Conservation (phyloP, 2,113 vertebrate genomes). For the Serinus canaria region DNA sequence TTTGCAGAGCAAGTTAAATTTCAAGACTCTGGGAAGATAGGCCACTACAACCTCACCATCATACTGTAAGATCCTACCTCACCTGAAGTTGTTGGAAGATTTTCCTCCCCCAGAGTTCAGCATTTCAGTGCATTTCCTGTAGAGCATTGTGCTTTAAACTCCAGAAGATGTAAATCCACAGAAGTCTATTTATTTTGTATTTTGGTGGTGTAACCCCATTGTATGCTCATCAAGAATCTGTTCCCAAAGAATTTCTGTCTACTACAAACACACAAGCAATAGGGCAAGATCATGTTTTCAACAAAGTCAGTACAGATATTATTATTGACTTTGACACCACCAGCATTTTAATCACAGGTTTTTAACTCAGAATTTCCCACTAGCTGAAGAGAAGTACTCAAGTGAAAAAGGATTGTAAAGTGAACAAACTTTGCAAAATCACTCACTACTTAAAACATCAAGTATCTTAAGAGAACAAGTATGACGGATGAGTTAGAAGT, state of each 20-base stretch:
- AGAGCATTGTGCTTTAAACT: not conserved
- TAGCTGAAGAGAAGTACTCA: not conserved
- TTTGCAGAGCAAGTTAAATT: not conserved
- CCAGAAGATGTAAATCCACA: not conserved
- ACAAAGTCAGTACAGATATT: not conserved
- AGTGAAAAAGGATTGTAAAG: not conserved
- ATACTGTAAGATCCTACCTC: fast-evolving
- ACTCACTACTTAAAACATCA: not conserved
- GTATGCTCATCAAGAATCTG: not conserved
- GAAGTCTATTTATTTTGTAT: not conserved
- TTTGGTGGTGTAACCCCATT: not conserved
- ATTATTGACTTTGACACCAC: not conserved
- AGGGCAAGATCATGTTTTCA: not conserved
- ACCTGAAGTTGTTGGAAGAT: not conserved
- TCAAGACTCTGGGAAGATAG: not conserved
- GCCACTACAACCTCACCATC: not conserved
- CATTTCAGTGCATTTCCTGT: not conserved
- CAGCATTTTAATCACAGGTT: not conserved
- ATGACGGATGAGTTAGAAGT: fast-evolving
- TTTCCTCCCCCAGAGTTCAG: not conserved
- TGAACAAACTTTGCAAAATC: not conserved
- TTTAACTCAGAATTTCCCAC: not conserved
- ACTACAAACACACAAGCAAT: not conserved
- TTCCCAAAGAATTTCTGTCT: not conserved
- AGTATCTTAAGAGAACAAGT: not conserved